These are phyloP conservation scores for Entomobrya multifasciata DNA, from an alignment of 2,888 invertebrate genomes.

Conservation along the genomic window DNA sequence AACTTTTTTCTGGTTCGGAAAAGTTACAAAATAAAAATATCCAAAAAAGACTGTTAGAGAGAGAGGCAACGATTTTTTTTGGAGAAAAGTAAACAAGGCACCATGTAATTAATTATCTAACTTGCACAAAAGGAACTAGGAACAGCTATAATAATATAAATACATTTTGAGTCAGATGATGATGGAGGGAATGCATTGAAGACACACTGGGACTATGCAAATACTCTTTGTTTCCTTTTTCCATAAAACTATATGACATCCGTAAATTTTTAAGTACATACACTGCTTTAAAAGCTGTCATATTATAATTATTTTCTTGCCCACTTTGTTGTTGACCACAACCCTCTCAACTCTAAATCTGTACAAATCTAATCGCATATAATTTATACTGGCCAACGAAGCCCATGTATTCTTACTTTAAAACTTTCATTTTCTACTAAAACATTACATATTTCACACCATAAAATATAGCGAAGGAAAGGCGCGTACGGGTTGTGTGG, in stretches of 20 bases:
- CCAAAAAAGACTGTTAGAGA: too few species aligned
- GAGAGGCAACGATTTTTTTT: conserved; percentile 17
- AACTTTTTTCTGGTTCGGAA: too few species aligned
- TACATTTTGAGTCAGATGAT: conserved; percentile 42
- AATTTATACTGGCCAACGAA: conserved; percentile 67
- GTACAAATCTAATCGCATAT: conserved; percentile 41
- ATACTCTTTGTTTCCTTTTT: conserved; percentile 4
- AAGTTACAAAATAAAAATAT: too few species aligned
- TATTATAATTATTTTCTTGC: neutral
- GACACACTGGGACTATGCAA: neutral
- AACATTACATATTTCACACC: conserved; percentile 51
- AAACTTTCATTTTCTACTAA: conserved; percentile 52
- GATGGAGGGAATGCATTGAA: conserved; percentile 43
- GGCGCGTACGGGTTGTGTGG: neutral
- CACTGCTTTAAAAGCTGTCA: conserved; percentile 4
- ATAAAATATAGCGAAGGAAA: conserved; percentile 35
- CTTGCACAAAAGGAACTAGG: conserved; percentile 51
- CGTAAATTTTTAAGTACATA: too few species aligned
- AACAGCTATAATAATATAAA: conserved; percentile 61
- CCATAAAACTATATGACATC: conserved; percentile 18
- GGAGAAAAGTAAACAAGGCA: conserved; percentile 57
- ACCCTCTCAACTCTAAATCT: conserved; percentile 28
- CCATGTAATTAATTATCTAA: conserved; percentile 46
- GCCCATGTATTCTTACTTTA: conserved; percentile 48
- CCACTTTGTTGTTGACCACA: conserved; percentile 9